These are phyloP conservation scores for Tribolium madens DNA, from an alignment of 1,140 invertebrate species.

Conservation along the genomic window DNA sequence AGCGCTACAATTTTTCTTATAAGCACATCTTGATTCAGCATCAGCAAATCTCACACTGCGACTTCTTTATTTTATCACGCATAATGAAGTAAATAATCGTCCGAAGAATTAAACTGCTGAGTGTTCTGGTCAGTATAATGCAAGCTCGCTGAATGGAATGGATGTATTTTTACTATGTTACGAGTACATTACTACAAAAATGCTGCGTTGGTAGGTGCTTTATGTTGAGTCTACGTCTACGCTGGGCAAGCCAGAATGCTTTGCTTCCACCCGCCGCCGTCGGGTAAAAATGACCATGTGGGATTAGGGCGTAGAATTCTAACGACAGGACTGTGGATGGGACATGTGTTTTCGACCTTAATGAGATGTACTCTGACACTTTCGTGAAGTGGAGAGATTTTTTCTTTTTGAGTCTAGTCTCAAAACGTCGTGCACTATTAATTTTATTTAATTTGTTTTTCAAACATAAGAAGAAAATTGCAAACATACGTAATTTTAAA, in stretches of 20 bases:
- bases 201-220: background rate
- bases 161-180: slow-evolving; percentile 6
- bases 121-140: background rate
- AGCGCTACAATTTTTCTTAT: background rate
- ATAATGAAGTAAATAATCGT: background rate
- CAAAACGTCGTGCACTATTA: background rate
- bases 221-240: slow-evolving; percentile 17
- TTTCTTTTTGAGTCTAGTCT: background rate
- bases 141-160: background rate
- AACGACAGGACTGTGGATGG: background rate
- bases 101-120: background rate
- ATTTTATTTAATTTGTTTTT: too few relatives aligned
- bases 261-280: background rate
- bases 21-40: background rate
- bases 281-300: slow-evolving; percentile 3
- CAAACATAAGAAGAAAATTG: background rate
- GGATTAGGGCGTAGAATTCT: background rate
- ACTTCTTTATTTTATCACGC: slow-evolving; percentile 1
- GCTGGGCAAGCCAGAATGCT: background rate
- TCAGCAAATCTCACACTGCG: background rate
- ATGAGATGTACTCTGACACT: background rate
- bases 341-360: background rate
- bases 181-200: background rate
- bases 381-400: background rate
- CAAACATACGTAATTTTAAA: background rate